A percentile compares a stretch with the other conserved stretches of the same genome.
Conservation (phyloP, 2,797 vertebrate genomes). For the Bufotes viridis region DNA sequence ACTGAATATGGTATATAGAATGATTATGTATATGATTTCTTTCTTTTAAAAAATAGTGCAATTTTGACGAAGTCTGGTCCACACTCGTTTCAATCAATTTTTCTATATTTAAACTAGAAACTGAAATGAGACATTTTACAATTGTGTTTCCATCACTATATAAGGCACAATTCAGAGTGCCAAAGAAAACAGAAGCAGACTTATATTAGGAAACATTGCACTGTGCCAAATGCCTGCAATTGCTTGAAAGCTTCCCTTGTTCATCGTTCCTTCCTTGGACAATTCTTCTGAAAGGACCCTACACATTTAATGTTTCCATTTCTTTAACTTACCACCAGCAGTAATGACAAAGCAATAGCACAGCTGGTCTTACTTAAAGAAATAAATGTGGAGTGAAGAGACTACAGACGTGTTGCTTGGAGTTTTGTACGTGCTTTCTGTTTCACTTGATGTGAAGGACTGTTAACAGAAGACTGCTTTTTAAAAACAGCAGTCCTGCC, state of each 20-base stretch:
- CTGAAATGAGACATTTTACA: conserved; percentile 28
- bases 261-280: conserved; percentile 67
- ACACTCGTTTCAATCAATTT: conserved; percentile 11
- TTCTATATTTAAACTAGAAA: conserved; percentile 47
- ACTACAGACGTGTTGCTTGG: conserved; percentile 67
- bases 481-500: conserved; percentile 55
- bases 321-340: conserved; percentile 70
- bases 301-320: conserved; percentile 78
- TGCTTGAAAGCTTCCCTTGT: conserved; percentile 76
- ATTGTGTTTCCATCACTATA: conserved; percentile 57
- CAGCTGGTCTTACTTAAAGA: conserved; percentile 75
- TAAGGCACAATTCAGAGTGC: conserved; percentile 67
- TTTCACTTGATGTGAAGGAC: conserved; percentile 69
- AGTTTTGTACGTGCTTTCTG: conserved; percentile 71
- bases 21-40: neutral
- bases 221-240: conserved; percentile 65
- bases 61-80: neutral
- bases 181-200: conserved; percentile 70
- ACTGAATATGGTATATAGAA: neutral
- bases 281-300: conserved; percentile 76
- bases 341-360: conserved; percentile 74
- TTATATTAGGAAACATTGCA: conserved; percentile 66
- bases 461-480: conserved; percentile 65
- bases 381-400: conserved; percentile 65
- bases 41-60: neutral